phyloP scores from a whole-genome alignment of 2,113 vertebrate genomes.

The Thermophis baileyi region DNA sequence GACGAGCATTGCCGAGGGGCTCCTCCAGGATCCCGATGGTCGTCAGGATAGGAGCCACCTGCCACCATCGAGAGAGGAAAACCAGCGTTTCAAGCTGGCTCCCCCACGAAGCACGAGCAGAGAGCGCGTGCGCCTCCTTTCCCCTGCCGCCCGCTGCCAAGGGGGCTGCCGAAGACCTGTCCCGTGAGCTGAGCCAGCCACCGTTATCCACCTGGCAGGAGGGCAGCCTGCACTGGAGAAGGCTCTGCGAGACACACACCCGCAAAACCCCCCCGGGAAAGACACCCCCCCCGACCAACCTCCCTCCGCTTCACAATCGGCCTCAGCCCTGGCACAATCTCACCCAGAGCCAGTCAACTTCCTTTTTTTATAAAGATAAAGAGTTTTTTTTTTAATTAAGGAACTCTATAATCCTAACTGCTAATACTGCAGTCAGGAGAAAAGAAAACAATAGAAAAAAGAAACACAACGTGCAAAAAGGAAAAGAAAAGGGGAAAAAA shows the following conservation, averaged over 20 bases:
- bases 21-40: slow-evolving; percentile 92
- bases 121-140: background rate
- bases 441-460: background rate
- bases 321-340: background rate
- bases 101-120: accelerated
- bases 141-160: no score
- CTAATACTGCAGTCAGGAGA: background rate
- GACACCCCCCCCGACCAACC: background rate
- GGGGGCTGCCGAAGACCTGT: no score
- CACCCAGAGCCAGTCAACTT: background rate
- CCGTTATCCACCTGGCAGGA: background rate
- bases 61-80: background rate
- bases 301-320: background rate
- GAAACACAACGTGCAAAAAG: background rate
- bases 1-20: slow-evolving; percentile 90
- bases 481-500: background rate
- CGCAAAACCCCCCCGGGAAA: background rate
- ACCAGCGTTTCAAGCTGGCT: accelerated
- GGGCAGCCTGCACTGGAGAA: background rate
- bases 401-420: background rate
- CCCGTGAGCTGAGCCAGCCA: background rate
- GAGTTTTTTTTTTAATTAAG: background rate
- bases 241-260: background rate
- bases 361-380: background rate
- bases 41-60: slow-evolving; percentile 92